Evolutionary conservation across 2,888 invertebrate species (phyloP), one percentile per base, ranked within the genome.

Genomic region (Lycocerus yunnanus): DNA sequence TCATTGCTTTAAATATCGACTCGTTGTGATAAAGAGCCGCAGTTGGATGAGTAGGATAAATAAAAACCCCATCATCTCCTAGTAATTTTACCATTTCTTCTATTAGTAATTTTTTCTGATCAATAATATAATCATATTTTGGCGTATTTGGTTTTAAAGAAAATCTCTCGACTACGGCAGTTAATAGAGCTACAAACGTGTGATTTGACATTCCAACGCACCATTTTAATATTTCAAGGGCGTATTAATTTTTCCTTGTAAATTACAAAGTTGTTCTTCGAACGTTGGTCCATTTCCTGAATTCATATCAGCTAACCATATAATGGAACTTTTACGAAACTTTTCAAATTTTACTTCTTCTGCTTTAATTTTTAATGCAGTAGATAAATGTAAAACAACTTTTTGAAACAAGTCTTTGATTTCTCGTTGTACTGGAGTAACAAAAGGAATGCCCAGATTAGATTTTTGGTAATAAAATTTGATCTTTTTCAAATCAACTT

Each of bases 1-100:
- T 97, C 79, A 95, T 92, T 11, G 95, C 91, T 81, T 93, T 93
- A 20, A 93, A 83, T 16, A 97, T 84, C 0, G 97, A 94, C 84
- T 97, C 96, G 83, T 95, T 92, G 86, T 98, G 97, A 83, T 95
- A 94, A 0, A 94, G 95, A 0, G 97, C 97, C 11, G 94, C 91
- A 11, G 94, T 94, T 1, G 97, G 97, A 88, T 96, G 96, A 0
- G 96, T 93, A 0, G 97, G 97, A 85, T 94, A 97, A 24, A 98
- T 87, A 75, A 98, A 91, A 2, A 98, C 93, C 0, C 97, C 97
- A 84, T 97, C 91, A 21, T 95, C 92, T 11, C 94, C 94, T 24
- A 98, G 88, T 82, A 97, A 87, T 65, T 93, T 91, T 84, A 89
- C 88, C 68, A 95, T 88, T 81, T 90, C 91, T 58, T 88, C 87